A percentile compares a stretch with the other conserved stretches of the same genome.
Evolutionary conservation across 2,888 invertebrate genomes (phyloP).

Genomic region (Thereva unica): DNA sequence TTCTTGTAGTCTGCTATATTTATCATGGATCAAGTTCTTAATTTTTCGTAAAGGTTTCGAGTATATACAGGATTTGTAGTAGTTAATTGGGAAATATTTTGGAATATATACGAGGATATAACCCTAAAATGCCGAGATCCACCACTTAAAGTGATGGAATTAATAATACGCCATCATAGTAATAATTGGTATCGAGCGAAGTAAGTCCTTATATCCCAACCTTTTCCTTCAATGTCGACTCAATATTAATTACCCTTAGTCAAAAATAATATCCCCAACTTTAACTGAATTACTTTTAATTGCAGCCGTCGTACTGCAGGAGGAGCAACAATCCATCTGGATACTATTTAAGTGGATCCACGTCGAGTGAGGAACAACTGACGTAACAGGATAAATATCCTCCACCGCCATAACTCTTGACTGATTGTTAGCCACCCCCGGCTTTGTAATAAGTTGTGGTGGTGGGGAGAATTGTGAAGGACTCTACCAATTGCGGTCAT

Average conservation of each 20-base stretch:
- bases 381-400: conserved; percentile 35
- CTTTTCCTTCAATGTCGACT: not conserved
- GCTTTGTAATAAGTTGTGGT: not conserved
- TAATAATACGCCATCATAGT: no score
- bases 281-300: conserved; percentile 9
- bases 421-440: conserved; percentile 29
- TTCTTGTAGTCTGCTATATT: no score
- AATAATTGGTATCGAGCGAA: no score
- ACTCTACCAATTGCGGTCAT: conserved; percentile 32
- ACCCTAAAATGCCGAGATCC: no score
- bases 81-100: no score
- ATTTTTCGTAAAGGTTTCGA: no score
- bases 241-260: not conserved
- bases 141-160: no score
- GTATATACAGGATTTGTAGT: no score
- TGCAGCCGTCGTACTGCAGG: conserved; percentile 28
- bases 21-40: no score
- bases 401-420: conserved; percentile 2
- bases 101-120: no score
- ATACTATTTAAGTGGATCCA: conserved; percentile 29
- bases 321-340: conserved; percentile 10
- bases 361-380: conserved; percentile 7
- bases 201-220: not conserved
- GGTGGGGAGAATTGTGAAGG: conserved; percentile 3
- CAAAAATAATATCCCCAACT: no score